Evolutionary conservation across 2,797 vertebrate species (phyloP).

Genomic region (Tenualosa ilisha): DNA sequence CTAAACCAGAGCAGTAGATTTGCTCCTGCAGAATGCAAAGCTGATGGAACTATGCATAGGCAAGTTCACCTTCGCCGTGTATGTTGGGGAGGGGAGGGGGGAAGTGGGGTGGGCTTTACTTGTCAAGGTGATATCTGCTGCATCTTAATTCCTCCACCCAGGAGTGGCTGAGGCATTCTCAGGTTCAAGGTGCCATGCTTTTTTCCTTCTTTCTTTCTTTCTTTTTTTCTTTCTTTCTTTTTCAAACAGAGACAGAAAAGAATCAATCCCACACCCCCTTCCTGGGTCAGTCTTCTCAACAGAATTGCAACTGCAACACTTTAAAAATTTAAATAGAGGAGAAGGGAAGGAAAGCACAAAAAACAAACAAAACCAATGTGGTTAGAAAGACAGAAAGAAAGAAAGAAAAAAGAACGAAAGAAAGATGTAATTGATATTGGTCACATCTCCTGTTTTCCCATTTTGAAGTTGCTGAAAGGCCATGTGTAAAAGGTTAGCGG

Average conservation of each 20-base stretch:
- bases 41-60: conserved; percentile 71
- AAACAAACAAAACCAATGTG: neutral
- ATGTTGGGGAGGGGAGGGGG: conserved; percentile 43
- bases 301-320: neutral
- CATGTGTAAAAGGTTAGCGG: conserved; percentile 63
- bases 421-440: conserved; percentile 60
- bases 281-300: neutral
- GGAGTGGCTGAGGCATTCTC: conserved; percentile 49
- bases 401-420: conserved; percentile 49
- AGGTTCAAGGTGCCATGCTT: conserved; percentile 10
- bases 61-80: conserved; percentile 57
- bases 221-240: neutral
- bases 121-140: conserved; percentile 60
- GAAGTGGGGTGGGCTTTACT: conserved; percentile 43
- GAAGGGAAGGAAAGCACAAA: conserved; percentile 50
- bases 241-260: conserved; percentile 4
- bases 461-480: conserved; percentile 61
- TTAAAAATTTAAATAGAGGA: conserved; percentile 23
- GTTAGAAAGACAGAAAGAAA: conserved; percentile 52
- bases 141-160: conserved; percentile 59
- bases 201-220: neutral
- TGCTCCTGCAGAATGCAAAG: conserved; percentile 66
- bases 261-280: conserved; percentile 17
- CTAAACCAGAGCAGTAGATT: conserved; percentile 66
- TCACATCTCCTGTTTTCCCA: conserved; percentile 50